Base-by-base conservation (phyloP, 2,888 invertebrate genomes). In the Dugesia japonica region DNA sequence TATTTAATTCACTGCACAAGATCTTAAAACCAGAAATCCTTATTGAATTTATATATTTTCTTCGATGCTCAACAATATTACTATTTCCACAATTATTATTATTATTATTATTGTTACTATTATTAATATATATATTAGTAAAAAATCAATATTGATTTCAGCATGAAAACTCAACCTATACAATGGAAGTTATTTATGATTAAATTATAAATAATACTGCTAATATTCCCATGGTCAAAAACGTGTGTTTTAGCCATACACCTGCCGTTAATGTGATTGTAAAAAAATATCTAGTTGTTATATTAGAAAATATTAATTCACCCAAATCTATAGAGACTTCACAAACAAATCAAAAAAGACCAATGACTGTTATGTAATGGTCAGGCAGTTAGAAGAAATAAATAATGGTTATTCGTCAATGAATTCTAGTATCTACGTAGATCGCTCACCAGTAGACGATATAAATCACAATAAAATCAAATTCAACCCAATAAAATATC, bases 361-460 rank as follows among this genome's bases (percentile, higher is more conserved):
- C 56, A 56, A n/a, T 23, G 56, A 56, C 56, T 56, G 56, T 23
- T 23, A 56, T 56, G 56, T 56, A 56, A 56, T n/a, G 56, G 56
- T 56, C 56, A 56, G 56, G 56, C 56, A 56, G 56, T 56, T 56
- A n/a, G 56, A 23, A 23, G 56, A 56, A 56, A 56, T 56, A 56
- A 56, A 56, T 56, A 56, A 56, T 56, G 56, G 56, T 56, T 56
- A 56, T 56, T 56, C 56, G 56, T 56, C 56, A 56, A 56, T 56
- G 56, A n/a, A 23, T 56, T 56, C 56, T 56, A 4, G 4, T 23
- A 23, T 1, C 56, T 23, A n/a, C 56, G 23, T 23, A 4, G n/a
- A 56, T 56, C 56, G 56, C 56, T 56, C 56, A 56, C 56, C 56
- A 56, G 56, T 23, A 56, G 56, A 56, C 56, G 56, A 56, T 23